phyloP scores from a whole-genome alignment of 1,140 invertebrate species.

The Lasaia peninsularis region DNA sequence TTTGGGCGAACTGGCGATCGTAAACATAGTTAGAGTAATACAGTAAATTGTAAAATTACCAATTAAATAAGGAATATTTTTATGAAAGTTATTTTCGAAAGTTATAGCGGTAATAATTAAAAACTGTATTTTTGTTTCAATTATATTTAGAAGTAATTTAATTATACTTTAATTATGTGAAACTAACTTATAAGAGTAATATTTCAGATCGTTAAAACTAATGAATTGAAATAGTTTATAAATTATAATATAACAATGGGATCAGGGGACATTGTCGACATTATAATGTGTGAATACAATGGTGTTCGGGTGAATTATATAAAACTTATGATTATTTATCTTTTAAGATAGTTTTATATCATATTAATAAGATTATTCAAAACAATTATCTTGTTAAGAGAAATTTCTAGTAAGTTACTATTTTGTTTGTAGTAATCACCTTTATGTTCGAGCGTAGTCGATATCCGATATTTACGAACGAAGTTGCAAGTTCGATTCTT shows the following conservation, averaged over 20 bases:
- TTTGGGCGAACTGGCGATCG: not conserved
- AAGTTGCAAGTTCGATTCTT: no score
- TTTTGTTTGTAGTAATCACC: no score
- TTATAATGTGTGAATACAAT: not conserved
- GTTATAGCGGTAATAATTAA: slow-evolving; percentile 3
- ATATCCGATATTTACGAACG: no score
- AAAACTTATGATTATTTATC: slow-evolving; percentile 43
- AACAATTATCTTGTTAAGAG: no score
- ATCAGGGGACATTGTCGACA: not conserved
- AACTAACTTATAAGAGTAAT: not conserved
- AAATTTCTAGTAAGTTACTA: no score
- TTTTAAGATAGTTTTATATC: slow-evolving; percentile 36
- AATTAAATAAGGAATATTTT: slow-evolving; percentile 5
- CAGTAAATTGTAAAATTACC: not conserved
- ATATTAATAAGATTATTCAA: not conserved
- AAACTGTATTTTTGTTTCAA: slow-evolving; percentile 3
- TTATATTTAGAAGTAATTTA: slow-evolving; percentile 8
- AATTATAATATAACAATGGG: slow-evolving; percentile 8
- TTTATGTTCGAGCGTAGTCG: no score
- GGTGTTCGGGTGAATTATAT: slow-evolving; percentile 37
- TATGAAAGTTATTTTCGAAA: slow-evolving; percentile 4
- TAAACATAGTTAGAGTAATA: not conserved
- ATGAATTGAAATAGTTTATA: slow-evolving; percentile 9
- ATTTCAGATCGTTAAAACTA: slow-evolving; percentile 10
- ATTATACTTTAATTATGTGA: slow-evolving; percentile 11